Conservation (phyloP, 2,113 vertebrate species). For the Oryzias woworae region DNA sequence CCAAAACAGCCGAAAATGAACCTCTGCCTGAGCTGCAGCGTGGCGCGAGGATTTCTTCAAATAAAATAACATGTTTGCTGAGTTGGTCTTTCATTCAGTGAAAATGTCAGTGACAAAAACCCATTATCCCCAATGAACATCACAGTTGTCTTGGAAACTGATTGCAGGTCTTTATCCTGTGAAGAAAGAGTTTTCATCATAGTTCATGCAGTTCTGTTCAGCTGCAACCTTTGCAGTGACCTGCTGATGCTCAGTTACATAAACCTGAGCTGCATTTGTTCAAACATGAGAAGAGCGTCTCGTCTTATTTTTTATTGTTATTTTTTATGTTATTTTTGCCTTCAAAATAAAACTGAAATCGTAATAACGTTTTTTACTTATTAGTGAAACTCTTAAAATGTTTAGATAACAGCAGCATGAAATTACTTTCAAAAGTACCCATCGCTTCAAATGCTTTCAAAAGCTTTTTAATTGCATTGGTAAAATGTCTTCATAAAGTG, state of each 20-base stretch:
- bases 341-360: no score
- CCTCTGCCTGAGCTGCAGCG: background rate
- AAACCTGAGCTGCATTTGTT: background rate
- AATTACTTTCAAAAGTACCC: no score
- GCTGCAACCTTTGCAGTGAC: slow-evolving; percentile 1
- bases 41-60: background rate
- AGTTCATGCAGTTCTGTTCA: slow-evolving; percentile 27
- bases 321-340: no score
- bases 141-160: slow-evolving; percentile 67
- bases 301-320: no score
- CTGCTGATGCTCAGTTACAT: background rate
- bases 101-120: slow-evolving; percentile 43
- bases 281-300: background rate
- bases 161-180: slow-evolving; percentile 47
- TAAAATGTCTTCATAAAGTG: no score
- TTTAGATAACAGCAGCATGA: no score
- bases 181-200: slow-evolving; percentile 21
- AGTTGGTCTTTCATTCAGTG: slow-evolving; percentile 35
- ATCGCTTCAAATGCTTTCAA: no score
- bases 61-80: slow-evolving; percentile 23
- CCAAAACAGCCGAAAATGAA: background rate
- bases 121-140: slow-evolving; percentile 41
- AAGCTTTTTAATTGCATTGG: no score
- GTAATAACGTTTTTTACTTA: no score
- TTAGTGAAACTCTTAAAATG: no score